Evolutionary conservation across 2,888 invertebrate species (phyloP), one percentile per base, ranked within the genome.

Genomic region (Drepana falcataria): DNA sequence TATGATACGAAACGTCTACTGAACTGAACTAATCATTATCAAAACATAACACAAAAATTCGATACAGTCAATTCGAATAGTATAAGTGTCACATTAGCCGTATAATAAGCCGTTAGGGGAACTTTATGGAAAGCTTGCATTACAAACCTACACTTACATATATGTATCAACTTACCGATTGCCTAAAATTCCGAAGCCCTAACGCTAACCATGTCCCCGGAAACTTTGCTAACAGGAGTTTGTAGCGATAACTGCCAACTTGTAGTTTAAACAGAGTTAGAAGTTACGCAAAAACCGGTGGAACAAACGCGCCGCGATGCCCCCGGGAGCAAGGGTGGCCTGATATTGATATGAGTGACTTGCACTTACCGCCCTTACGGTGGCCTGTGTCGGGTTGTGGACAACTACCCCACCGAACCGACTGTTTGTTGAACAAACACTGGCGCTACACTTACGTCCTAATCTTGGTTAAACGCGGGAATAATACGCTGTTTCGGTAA

Each of bases 281-380:
- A 51, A 79, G 79, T 80, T 82, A 66, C 69, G 77, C 84, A 85
- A 86, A 86, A 87, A 87, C 73, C 74, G 72, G 66, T 77, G 77
- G 82, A 86, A 88, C 87, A 87, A 87, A 82, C 81, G 71, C 66
- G 59, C 60, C 65, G 65, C 65, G 65, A 67, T 71, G 72, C 66
- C 69, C 41, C 77, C 71, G 65, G 67, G 55, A 66, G 57, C 71
- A 65, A 69, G 68, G 69, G 70, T 61, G 65, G 71, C 60, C 83
- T 81, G 87, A 85, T 91, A 91, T 91, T 84, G 91, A 91, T 91
- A 91, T 83, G 81, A 84, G 85, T 91, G 91, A 91, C 91, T 91
- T 91, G 91, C 91, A 84, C 69, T 85, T 85, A 82, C 73, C 77
- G 70, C 87, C 90, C 90, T 79, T 73, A 37, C 68, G 73, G 66